A percentile compares a stretch with the other conserved stretches of the same genome.
Evolutionary conservation across 2,113 vertebrate genomes (phyloP).

Genomic region (Pseudonaja textilis): DNA sequence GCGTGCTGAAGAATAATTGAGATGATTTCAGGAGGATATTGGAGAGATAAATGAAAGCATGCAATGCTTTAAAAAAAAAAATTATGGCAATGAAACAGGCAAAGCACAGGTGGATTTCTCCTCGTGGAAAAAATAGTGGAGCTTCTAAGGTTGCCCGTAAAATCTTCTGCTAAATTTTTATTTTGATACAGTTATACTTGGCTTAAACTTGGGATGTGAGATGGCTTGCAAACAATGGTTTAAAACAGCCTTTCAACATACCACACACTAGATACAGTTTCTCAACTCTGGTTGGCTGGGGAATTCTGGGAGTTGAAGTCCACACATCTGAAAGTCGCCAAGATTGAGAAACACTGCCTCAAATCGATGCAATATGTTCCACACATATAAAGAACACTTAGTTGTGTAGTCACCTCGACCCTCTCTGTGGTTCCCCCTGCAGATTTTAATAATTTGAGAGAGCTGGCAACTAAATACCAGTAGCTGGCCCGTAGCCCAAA

Average conservation of each 20-base stretch:
- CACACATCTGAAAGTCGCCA: not conserved
- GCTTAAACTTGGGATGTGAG: not conserved
- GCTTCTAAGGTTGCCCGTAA: not conserved
- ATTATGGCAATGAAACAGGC: not conserved
- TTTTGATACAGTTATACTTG: not conserved
- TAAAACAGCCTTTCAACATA: not conserved
- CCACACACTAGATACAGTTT: not conserved
- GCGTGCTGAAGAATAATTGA: not conserved
- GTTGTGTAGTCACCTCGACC: not conserved
- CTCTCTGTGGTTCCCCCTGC: not conserved
- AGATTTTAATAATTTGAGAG: not conserved
- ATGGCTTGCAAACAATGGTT: not conserved
- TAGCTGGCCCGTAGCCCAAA: not conserved
- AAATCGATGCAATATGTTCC: not conserved
- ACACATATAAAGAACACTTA: not conserved
- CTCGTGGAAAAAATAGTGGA: not conserved
- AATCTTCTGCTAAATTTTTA: not conserved
- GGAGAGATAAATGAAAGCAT: not conserved
- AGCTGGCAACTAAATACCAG: not conserved
- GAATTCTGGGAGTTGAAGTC: not conserved
- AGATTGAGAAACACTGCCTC: not conserved
- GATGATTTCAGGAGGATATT: not conserved
- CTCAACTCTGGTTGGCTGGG: not conserved
- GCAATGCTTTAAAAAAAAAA: not conserved
- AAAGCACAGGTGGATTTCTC: not conserved